Evolutionary conservation across 2,113 vertebrate species (phyloP), one percentile per base, ranked within the genome.

Genomic region (Symphodus melops): DNA sequence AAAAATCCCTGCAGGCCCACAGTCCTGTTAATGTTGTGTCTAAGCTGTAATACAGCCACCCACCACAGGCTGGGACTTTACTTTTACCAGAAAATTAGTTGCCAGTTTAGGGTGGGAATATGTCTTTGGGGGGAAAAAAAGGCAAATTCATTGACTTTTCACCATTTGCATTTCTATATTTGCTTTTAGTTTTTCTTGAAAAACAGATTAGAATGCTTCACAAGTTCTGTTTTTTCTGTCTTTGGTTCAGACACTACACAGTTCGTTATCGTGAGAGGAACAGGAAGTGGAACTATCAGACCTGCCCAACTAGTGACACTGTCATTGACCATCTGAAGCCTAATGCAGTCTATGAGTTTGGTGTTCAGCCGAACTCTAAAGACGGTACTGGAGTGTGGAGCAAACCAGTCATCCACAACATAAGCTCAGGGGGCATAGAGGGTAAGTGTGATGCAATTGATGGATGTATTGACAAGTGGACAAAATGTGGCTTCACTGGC

Each of bases 211-310:
- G 44, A 60, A 17, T 61, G 23, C 37, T 75, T 19, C 21, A 25
- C 17, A 13, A 70, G 7, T 41, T 16, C 19, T 75, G 16, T 21
- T 70, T 82, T 82, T 8, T 65, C 48, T 73, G 42, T 76, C 63
- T 65, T 42, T 62, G 66, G 46, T 13, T 49, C 92, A 99, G 98
- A 85, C 95, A 97, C 86, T 99, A 96, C 78, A 98, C 96, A 2
- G 95, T 99, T 88, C 97, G 98, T 72, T 99, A 98, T 80, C 95
- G 96, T 90, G 97, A 99, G 88, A 96, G 93, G 83, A 95, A 95
- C 82, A 96, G 95, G 89, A 97, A 96, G 80, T 99, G 97, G 98
- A 93, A 94, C 89, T 97, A 97, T 85, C 97, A 98, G 62, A 95
- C 96, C 63, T 99, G 97, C 85, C 97, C 97, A 28, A 95, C 96